Evolutionary conservation across 2,888 invertebrate genomes (phyloP).

Genomic region (Phania funesta): DNA sequence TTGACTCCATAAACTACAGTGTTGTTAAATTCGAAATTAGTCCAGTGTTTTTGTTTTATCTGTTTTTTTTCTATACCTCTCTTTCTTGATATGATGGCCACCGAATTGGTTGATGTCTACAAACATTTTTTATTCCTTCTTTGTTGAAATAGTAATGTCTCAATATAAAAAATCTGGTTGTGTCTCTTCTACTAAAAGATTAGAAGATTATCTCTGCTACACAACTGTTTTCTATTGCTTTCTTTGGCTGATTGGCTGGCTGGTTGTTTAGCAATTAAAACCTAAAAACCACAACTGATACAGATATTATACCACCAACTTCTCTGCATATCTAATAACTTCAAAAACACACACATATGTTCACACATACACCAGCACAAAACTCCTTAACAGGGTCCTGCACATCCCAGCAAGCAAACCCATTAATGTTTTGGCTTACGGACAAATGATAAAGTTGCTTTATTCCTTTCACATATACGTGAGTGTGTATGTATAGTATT

Average conservation of each 20-base stretch:
- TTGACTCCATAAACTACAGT: conserved; percentile 45
- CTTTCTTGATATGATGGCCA: background rate
- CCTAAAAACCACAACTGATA: conserved; percentile 60
- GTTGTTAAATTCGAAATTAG: conserved; percentile 64
- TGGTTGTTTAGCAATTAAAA: conserved; percentile 63
- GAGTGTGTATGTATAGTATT: background rate
- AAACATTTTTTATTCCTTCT: background rate
- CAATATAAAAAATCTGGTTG: conserved; percentile 72
- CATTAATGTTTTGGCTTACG: conserved; percentile 61
- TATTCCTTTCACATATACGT: background rate
- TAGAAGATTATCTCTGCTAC: background rate
- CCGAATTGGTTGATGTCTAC: conserved; percentile 32
- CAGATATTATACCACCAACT: conserved; percentile 56
- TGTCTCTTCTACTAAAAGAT: background rate
- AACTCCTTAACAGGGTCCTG: background rate
- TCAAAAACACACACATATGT: background rate
- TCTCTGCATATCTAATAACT: conserved; percentile 53
- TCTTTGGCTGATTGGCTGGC: conserved; percentile 19
- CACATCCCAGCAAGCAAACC: conserved; percentile 43
- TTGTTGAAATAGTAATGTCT: conserved; percentile 53
- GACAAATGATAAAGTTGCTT: conserved; percentile 49
- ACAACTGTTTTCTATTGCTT: background rate
- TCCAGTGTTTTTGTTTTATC: conserved; percentile 38
- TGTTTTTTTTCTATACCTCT: conserved; percentile 9
- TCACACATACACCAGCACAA: background rate